phyloP scores from a whole-genome alignment of 2,888 invertebrate species.

The Callinectes sapidus region DNA sequence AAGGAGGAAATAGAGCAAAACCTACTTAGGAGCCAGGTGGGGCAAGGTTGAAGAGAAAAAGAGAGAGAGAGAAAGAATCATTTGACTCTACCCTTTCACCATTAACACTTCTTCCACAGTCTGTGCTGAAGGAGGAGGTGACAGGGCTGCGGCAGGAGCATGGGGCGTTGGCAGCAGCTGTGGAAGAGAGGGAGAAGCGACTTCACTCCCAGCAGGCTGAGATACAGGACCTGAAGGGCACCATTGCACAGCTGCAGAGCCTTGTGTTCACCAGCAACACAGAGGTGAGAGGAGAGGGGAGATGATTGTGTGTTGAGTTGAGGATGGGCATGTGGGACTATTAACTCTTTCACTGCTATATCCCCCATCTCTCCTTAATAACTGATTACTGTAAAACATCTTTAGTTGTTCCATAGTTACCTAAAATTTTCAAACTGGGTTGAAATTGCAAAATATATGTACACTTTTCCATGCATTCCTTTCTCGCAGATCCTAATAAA shows the following conservation, averaged over 20 bases:
- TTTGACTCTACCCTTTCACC: not conserved
- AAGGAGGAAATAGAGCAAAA: not conserved
- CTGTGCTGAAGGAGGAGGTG: not conserved
- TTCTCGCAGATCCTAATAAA: too few species aligned
- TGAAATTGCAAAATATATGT: too few species aligned
- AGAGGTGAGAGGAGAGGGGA: not conserved
- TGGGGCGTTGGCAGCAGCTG: not conserved
- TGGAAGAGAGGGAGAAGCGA: not conserved
- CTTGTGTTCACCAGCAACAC: not conserved
- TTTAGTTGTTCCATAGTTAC: too few species aligned
- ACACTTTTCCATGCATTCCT: too few species aligned
- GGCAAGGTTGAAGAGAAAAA: not conserved
- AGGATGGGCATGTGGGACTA: too few species aligned
- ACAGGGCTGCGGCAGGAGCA: not conserved
- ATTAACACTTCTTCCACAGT: not conserved
- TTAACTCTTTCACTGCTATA: too few species aligned
- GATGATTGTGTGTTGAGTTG: not conserved
- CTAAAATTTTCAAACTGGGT: too few species aligned
- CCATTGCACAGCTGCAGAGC: not conserved
- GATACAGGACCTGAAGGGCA: conserved; percentile 3
- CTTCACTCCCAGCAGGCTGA: not conserved
- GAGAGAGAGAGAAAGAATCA: not conserved
- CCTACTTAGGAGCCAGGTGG: not conserved
- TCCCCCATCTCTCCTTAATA: too few species aligned
- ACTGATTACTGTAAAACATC: too few species aligned